phyloP scores from a whole-genome alignment of 2,113 vertebrate species.

The Pithys albifrons region DNA sequence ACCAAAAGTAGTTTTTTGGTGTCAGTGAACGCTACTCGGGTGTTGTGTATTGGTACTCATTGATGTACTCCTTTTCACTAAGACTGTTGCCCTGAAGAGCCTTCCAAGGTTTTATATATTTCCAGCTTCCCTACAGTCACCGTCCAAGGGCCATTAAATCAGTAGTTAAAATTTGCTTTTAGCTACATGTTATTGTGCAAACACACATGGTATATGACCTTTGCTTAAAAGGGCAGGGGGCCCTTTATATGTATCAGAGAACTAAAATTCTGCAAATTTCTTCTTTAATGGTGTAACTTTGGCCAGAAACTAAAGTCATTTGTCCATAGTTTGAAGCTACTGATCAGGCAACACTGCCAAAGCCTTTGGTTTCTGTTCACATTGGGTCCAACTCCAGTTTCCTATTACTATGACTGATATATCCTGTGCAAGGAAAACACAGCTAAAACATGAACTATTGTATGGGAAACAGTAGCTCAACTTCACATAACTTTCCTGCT shows the following conservation, averaged over 20 bases:
- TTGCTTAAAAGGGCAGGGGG: neutral
- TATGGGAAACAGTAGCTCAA: neutral
- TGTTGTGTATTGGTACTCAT: neutral
- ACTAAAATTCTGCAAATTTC: neutral
- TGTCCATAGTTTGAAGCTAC: neutral
- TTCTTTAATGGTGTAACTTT: neutral
- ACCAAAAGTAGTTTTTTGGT: neutral
- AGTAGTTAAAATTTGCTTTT: conserved; percentile 8
- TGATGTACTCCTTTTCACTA: neutral
- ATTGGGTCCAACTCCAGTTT: neutral
- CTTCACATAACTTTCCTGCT: neutral
- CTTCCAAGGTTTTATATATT: neutral
- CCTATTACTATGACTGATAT: neutral
- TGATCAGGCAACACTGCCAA: neutral
- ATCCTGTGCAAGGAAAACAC: neutral
- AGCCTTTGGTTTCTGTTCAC: neutral
- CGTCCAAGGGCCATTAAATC: neutral
- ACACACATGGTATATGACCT: neutral
- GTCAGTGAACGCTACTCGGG: neutral
- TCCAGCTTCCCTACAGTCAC: neutral
- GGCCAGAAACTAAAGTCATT: neutral
- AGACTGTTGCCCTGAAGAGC: neutral
- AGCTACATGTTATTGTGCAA: neutral
- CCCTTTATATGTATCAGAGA: neutral
- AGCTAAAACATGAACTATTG: neutral